Percentiles rank a stretch among this genome's conserved stretches.
These are phyloP conservation scores for Phaethornis superciliosus DNA, from an alignment of 2,113 vertebrate genomes.

Conservation along the genomic window DNA sequence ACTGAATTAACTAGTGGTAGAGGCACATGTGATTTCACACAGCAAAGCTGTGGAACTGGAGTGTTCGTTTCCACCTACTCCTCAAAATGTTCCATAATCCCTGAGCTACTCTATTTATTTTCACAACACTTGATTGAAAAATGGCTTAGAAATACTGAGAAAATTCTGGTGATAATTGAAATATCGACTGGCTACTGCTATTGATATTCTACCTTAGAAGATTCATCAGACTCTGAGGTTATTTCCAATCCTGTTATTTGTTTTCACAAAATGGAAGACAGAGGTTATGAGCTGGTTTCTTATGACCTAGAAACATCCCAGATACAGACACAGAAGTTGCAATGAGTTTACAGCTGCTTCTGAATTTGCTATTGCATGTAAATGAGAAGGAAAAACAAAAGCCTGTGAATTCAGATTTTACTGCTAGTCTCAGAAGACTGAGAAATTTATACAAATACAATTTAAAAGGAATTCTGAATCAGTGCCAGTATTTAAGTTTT, in stretches of 20 bases:
- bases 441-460: not conserved
- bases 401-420: not conserved
- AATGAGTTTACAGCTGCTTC: not conserved
- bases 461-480: not conserved
- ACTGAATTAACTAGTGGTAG: not conserved
- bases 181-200: conserved; percentile 51
- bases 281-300: conserved; percentile 59
- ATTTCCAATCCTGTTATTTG: conserved; percentile 55
- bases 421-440: not conserved
- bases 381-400: not conserved
- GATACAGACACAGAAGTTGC: not conserved
- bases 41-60: not conserved
- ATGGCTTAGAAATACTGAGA: conserved; percentile 57
- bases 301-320: conserved; percentile 33
- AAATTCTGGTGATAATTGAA: conserved; percentile 68
- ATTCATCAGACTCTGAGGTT: conserved; percentile 31
- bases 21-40: not conserved
- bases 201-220: conserved; percentile 54
- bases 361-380: not conserved
- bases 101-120: conserved; percentile 47
- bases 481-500: not conserved
- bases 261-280: conserved; percentile 67
- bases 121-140: conserved; percentile 60
- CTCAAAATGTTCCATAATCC: conserved; percentile 27
- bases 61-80: not conserved